Evolutionary conservation across 1,140 invertebrate genomes (phyloP).

Genomic region (Drosophila ficusphila): DNA sequence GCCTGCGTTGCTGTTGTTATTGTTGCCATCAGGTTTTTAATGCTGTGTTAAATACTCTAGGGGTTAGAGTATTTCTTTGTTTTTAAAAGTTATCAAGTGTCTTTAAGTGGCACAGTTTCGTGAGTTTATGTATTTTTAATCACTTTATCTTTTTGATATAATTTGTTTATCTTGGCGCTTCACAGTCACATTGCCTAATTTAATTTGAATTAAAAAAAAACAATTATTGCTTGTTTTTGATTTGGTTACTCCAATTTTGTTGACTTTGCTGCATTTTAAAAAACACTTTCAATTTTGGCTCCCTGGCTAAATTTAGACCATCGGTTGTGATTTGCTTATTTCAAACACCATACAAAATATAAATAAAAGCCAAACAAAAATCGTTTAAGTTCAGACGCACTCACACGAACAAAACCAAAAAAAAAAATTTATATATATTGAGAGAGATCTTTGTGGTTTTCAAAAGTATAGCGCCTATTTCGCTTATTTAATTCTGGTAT

Average conservation of each 20-base stretch:
- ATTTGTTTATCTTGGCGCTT: conserved; percentile 39
- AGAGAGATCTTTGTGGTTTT: conserved; percentile 28
- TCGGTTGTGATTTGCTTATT: conserved; percentile 7
- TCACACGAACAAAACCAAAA: conserved; percentile 13
- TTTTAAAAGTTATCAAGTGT: background rate
- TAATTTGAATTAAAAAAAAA: conserved; percentile 18
- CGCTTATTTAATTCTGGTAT: conserved; percentile 2
- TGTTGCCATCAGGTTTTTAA: conserved; percentile 79
- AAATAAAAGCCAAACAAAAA: conserved; percentile 39
- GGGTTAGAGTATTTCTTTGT: conserved; percentile 8
- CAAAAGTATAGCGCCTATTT: conserved; percentile 23
- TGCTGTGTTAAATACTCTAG: conserved; percentile 34
- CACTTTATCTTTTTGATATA: conserved; percentile 4
- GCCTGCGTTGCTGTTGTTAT: conserved; percentile 55
- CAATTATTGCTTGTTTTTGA: conserved; percentile 10
- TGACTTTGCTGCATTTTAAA: conserved; percentile 19
- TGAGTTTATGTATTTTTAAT: background rate
- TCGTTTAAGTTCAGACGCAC: conserved; percentile 20
- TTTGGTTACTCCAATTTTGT: conserved; percentile 1
- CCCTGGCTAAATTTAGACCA: conserved; percentile 33
- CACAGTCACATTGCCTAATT: conserved; percentile 73
- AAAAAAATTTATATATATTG: conserved; percentile 7
- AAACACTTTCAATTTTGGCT: conserved; percentile 2
- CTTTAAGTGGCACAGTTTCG: conserved; percentile 7
- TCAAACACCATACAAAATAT: conserved; percentile 28